Conservation (phyloP, 2,888 invertebrate genomes). For the Pardosa pseudoannulata region DNA sequence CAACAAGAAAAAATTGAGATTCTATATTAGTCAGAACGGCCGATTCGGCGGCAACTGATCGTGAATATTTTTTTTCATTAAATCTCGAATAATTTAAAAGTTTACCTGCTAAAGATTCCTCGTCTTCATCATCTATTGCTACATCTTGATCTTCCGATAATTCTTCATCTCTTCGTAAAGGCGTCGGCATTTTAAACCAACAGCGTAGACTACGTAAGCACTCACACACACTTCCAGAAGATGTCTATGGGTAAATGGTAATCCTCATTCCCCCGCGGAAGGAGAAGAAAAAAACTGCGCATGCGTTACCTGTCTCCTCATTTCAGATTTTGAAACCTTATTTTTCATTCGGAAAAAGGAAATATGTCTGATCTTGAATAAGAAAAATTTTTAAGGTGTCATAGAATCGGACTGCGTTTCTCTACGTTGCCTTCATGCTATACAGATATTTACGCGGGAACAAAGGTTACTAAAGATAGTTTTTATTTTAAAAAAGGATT, state of each 20-base stretch:
- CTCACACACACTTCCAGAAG: constrained; percentile 54
- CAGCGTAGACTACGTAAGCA: constrained; percentile 50
- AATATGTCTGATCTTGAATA: not conserved
- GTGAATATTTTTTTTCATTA: no score
- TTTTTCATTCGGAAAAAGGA: constrained; percentile 64
- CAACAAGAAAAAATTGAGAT: not conserved
- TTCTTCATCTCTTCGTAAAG: constrained; percentile 73
- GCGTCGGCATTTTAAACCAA: constrained; percentile 72
- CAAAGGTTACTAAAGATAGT: no score
- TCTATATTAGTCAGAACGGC: not conserved
- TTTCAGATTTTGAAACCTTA: constrained; percentile 70
- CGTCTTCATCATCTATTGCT: constrained; percentile 77
- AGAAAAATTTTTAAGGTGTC: not conserved
- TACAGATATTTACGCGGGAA: no score
- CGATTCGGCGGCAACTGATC: not conserved
- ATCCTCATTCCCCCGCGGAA: constrained; percentile 71
- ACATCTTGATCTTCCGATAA: constrained; percentile 73
- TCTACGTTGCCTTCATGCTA: not conserved
- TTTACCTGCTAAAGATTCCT: constrained; percentile 76
- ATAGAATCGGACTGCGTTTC: not conserved
- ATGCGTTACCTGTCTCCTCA: constrained; percentile 70
- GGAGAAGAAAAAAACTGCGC: constrained; percentile 71
- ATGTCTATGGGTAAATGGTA: constrained; percentile 71
- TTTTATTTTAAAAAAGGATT: no score
- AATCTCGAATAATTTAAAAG: constrained; percentile 19